Conservation (phyloP, 2,797 vertebrate genomes). For the Neosalanx taihuensis region DNA sequence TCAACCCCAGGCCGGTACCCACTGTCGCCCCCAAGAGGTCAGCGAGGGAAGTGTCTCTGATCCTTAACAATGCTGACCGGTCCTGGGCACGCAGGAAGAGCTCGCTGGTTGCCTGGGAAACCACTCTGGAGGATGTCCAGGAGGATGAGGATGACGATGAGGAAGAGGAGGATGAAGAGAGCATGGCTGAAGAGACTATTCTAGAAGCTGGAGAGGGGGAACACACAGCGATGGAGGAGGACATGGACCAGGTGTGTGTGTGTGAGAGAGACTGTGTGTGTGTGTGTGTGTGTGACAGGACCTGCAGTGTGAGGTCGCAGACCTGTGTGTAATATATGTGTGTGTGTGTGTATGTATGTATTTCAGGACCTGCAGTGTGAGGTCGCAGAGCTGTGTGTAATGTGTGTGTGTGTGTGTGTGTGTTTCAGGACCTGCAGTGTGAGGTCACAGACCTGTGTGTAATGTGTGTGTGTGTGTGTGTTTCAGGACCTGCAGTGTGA, state of each 20-base stretch:
- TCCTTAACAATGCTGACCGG: constrained; percentile 66
- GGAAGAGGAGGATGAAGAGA: constrained; percentile 51
- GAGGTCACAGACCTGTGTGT: no score
- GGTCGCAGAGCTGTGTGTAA: constrained; percentile 61
- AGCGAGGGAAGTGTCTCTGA: constrained; percentile 72
- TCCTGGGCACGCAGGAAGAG: constrained; percentile 68
- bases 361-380: constrained; percentile 65
- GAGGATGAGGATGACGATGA: constrained; percentile 70
- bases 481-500: no score
- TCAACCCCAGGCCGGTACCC: constrained; percentile 62
- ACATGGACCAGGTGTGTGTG: constrained; percentile 41
- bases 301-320: no score
- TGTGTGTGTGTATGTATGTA: constrained; percentile 5
- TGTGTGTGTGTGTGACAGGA: not conserved
- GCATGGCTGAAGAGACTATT: constrained; percentile 27
- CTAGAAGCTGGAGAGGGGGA: constrained; percentile 53
- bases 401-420: no score
- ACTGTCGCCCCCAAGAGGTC: constrained; percentile 62
- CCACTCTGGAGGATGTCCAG: constrained; percentile 80
- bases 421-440: no score
- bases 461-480: no score
- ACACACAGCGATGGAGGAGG: constrained; percentile 52
- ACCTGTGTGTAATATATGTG: not conserved
- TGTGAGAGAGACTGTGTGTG: not conserved
- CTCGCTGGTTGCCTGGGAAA: constrained; percentile 82